Conservation (phyloP, 2,113 vertebrate genomes). For the Caranx ignobilis region DNA sequence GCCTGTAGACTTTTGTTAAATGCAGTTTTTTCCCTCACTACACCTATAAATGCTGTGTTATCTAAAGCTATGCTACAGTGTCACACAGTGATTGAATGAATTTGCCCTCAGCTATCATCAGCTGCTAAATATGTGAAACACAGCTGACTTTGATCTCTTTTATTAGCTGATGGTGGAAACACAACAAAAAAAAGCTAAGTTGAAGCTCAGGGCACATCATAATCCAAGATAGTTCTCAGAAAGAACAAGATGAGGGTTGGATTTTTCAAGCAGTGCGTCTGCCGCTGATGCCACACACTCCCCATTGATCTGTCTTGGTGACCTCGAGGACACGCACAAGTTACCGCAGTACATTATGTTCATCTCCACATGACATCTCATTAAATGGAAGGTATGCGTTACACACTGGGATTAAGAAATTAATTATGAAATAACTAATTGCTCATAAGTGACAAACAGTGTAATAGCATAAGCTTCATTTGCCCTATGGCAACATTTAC, state of each 20-base stretch:
- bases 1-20: background rate
- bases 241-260: background rate
- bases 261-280: background rate
- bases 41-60: background rate
- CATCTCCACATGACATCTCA: background rate
- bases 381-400: background rate
- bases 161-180: constrained; percentile 26
- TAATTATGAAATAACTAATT: background rate
- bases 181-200: constrained; percentile 15
- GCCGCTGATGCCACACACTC: background rate
- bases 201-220: constrained; percentile 4
- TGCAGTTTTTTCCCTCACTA: background rate
- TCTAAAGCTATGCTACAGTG: background rate
- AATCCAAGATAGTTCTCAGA: constrained; percentile 1
- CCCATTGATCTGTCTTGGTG: constrained; percentile 5
- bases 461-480: constrained; percentile 1
- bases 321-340: constrained; percentile 3
- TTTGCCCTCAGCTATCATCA: constrained; percentile 14
- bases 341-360: background rate
- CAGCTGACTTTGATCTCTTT: constrained; percentile 28
- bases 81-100: constrained; percentile 1
- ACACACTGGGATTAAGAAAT: background rate
- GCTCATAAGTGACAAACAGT: background rate
- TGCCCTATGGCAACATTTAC: constrained; percentile 5
- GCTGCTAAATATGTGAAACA: constrained; percentile 1